Percentiles rank a stretch among this genome's conserved stretches.
Evolutionary conservation across 2,888 invertebrate species (phyloP).

Genomic region (Bruchidius siliquastri): DNA sequence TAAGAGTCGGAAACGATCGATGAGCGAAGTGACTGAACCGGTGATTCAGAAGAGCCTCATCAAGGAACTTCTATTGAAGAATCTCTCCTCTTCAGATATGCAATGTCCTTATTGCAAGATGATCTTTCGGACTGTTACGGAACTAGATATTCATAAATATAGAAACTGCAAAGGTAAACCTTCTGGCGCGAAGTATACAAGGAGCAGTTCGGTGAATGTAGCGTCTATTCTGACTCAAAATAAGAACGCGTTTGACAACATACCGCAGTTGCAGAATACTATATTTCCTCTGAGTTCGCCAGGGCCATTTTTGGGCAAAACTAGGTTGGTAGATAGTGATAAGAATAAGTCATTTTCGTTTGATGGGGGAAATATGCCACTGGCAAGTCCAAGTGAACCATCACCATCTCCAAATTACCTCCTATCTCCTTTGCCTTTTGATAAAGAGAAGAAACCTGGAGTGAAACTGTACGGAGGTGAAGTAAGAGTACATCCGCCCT

Average conservation of each 20-base stretch:
- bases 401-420: slow-evolving; percentile 28
- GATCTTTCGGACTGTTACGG: slow-evolving; percentile 74
- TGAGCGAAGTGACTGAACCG: slow-evolving; percentile 45
- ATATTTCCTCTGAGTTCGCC: slow-evolving; percentile 69
- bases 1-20: slow-evolving; percentile 43
- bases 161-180: slow-evolving; percentile 71
- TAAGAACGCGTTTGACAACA: slow-evolving; percentile 46
- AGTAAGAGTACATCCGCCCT: slow-evolving; percentile 64
- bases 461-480: slow-evolving; percentile 74
- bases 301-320: slow-evolving; percentile 77
- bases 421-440: slow-evolving; percentile 33
- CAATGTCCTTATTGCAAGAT: slow-evolving; percentile 74
- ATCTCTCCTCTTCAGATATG: slow-evolving; percentile 58
- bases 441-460: slow-evolving; percentile 39
- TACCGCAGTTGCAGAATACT: slow-evolving; percentile 42
- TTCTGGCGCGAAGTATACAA: slow-evolving; percentile 39
- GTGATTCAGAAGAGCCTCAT: slow-evolving; percentile 50
- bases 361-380: slow-evolving; percentile 35
- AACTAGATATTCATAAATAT: slow-evolving; percentile 73
- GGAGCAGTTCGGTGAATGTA: slow-evolving; percentile 47
- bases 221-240: slow-evolving; percentile 47
- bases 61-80: slow-evolving; percentile 75
- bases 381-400: slow-evolving; percentile 18
- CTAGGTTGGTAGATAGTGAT: slow-evolving; percentile 66
- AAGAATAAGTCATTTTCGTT: slow-evolving; percentile 46